A percentile compares a stretch with the other conserved stretches of the same genome.
Conservation (phyloP, 2,888 invertebrate genomes). For the Tachina lurida region DNA sequence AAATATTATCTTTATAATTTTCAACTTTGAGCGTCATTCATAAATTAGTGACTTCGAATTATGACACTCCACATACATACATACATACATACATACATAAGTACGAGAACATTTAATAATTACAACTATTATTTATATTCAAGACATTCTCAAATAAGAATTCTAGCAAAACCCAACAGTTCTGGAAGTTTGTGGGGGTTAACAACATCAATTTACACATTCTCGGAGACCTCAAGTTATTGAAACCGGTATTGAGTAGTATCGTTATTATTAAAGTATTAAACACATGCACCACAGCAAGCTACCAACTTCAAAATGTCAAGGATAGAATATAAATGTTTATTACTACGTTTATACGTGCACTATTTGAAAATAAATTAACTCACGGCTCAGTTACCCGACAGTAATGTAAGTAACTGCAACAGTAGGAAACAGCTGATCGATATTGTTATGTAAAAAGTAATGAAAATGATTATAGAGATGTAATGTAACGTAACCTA, state of each 20-base stretch:
- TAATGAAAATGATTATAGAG: no score
- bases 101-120: slow-evolving; percentile 9
- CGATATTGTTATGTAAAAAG: no score
- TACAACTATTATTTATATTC: slow-evolving; percentile 37
- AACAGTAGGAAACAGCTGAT: no score
- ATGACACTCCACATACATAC: slow-evolving; percentile 29
- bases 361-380: no score
- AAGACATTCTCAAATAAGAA: background rate
- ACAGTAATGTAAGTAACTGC: no score
- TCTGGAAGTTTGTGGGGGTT: background rate
- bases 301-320: no score
- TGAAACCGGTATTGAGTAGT: background rate
- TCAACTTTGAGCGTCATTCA: slow-evolving; percentile 36
- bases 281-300: no score
- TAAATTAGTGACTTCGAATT: slow-evolving; percentile 45
- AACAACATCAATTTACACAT: background rate
- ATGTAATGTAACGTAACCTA: no score
- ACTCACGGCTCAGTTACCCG: no score
- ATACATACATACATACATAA: background rate
- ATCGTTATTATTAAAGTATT: background rate
- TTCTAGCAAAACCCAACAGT: background rate
- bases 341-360: no score
- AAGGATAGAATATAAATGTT: no score
- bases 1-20: slow-evolving; percentile 35
- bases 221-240: no score